Percentiles rank a stretch among this genome's conserved stretches.
These are phyloP conservation scores for Drosophila kuntzei DNA, from an alignment of 2,888 invertebrate species.

Conservation along the genomic window DNA sequence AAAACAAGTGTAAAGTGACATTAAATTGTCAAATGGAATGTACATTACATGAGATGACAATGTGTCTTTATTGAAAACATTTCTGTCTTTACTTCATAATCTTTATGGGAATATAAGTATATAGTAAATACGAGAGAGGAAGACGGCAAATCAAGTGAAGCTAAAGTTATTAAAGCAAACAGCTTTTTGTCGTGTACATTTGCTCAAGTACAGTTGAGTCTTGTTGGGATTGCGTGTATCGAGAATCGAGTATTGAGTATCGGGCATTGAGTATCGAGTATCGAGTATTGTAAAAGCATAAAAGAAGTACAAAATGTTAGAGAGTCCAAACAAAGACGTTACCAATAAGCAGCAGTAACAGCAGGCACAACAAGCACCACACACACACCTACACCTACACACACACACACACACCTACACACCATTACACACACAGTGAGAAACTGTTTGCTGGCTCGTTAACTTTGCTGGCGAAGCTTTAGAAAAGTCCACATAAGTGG, in stretches of 20 bases:
- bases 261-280: slow-evolving; percentile 6
- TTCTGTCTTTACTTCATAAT: not conserved
- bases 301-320: slow-evolving; percentile 37
- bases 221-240: slow-evolving; percentile 27
- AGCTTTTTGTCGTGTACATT: slow-evolving; percentile 27
- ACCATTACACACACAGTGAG: slow-evolving; percentile 6
- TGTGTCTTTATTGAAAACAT: slow-evolving; percentile 1
- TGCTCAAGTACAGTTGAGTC: slow-evolving; percentile 27
- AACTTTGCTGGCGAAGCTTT: slow-evolving; percentile 48
- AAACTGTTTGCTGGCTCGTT: slow-evolving; percentile 51
- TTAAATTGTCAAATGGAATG: slow-evolving; percentile 17
- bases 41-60: not conserved
- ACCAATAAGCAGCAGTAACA: slow-evolving; percentile 41
- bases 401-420: slow-evolving; percentile 7
- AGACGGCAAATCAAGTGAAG: not conserved
- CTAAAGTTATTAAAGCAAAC: slow-evolving; percentile 7
- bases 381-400: slow-evolving; percentile 21
- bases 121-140: not conserved
- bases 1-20: slow-evolving; percentile 18
- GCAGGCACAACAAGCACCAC: slow-evolving; percentile 21
- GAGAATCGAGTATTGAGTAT: slow-evolving; percentile 5
- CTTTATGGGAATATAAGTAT: not conserved
- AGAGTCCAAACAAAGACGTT: slow-evolving; percentile 44
- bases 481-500: slow-evolving; percentile 63
- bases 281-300: slow-evolving; percentile 38